A percentile compares a stretch with the other conserved stretches of the same genome.
These are phyloP conservation scores for Mantis religiosa DNA, from an alignment of 2,888 invertebrate species.

Conservation along the genomic window DNA sequence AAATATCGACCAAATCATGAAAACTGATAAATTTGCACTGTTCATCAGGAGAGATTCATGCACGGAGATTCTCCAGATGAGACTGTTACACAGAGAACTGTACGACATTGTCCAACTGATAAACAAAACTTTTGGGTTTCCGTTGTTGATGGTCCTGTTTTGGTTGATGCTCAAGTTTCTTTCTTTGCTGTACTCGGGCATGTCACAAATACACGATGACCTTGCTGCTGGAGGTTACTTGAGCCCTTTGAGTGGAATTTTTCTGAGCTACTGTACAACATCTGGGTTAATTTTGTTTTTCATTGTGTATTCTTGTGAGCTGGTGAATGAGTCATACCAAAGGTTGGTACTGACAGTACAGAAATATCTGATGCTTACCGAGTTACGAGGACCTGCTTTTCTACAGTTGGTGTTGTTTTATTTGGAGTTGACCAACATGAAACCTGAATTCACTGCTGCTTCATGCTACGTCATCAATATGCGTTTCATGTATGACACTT, in stretches of 20 bases:
- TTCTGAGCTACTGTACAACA: not conserved
- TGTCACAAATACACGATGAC: not conserved
- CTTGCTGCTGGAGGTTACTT: not conserved
- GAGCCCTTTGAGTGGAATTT: not conserved
- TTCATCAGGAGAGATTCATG: not conserved
- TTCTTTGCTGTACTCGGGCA: not conserved
- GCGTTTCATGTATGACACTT: not conserved
- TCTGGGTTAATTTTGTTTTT: not conserved
- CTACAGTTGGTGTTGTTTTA: not conserved
- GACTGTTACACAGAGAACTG: not conserved
- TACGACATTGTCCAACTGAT: not conserved
- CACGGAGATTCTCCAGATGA: not conserved
- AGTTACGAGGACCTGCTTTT: not conserved
- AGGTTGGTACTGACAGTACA: not conserved
- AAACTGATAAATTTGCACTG: not conserved
- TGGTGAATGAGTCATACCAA: not conserved
- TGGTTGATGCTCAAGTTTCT: not conserved
- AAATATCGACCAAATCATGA: not conserved
- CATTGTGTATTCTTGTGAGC: not conserved
- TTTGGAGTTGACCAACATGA: not conserved
- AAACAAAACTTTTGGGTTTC: not conserved
- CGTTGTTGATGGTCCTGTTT: not conserved
- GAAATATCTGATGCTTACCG: not conserved
- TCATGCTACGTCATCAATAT: not conserved
- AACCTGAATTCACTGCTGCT: not conserved